Conservation (phyloP, 2,113 vertebrate genomes). For the Labrus mixtus region DNA sequence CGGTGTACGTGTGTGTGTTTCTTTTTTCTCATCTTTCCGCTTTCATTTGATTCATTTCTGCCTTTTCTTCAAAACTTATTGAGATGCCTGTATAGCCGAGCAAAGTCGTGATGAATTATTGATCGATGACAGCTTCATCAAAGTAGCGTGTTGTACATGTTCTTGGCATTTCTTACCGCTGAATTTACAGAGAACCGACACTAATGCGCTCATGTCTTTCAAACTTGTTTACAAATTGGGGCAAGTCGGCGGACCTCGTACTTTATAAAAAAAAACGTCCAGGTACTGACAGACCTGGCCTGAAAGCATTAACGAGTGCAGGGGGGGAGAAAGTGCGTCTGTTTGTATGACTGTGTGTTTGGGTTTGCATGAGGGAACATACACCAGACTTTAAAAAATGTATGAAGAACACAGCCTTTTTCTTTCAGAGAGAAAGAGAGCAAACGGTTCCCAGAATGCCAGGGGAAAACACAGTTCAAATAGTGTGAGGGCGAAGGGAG, state of each 20-base stretch:
- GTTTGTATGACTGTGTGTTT: conserved; percentile 50
- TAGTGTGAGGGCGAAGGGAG: conserved; percentile 80
- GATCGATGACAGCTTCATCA: conserved; percentile 82
- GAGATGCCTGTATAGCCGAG: conserved; percentile 80
- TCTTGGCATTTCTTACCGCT: conserved; percentile 85
- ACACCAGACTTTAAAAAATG: conserved; percentile 87
- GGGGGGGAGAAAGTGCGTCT: conserved; percentile 35
- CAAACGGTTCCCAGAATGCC: conserved; percentile 86
- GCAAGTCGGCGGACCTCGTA: conserved; percentile 74
- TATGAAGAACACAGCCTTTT: conserved; percentile 87
- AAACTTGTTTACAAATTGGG: conserved; percentile 89
- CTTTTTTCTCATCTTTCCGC: conserved; percentile 56
- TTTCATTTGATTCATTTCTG: conserved; percentile 70
- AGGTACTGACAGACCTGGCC: conserved; percentile 80
- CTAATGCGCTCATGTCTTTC: conserved; percentile 84
- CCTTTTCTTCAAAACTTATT: conserved; percentile 76
- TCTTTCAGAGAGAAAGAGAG: conserved; percentile 83
- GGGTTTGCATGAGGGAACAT: conserved; percentile 73
- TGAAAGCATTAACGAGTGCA: conserved; percentile 73
- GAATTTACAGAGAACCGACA: conserved; percentile 86
- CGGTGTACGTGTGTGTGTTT: conserved; percentile 22
- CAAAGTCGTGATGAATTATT: conserved; percentile 87
- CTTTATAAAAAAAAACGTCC: conserved; percentile 79
- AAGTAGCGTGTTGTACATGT: conserved; percentile 75
- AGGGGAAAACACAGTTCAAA: conserved; percentile 90